Percentiles rank a stretch among this genome's conserved stretches.
Conservation (phyloP, 2,888 invertebrate genomes). For the Nebria salina region DNA sequence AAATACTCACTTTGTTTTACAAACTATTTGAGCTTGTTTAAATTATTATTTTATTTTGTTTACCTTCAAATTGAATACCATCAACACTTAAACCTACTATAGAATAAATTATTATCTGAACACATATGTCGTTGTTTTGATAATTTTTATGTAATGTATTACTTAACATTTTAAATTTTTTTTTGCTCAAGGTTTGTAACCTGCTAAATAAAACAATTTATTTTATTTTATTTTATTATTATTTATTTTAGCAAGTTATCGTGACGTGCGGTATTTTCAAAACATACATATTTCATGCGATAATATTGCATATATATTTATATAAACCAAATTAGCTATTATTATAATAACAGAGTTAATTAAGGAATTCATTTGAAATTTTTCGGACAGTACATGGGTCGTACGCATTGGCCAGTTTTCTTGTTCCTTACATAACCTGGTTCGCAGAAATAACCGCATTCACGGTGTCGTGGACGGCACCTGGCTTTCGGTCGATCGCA, state of each 20-base stretch:
- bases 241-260: not conserved
- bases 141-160: not conserved
- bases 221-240: not conserved
- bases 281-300: not conserved
- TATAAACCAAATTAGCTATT: not conserved
- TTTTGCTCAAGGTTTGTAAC: not conserved
- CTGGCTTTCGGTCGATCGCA: constrained; percentile 13
- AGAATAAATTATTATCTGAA: too few relatives aligned
- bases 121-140: not conserved
- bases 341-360: not conserved
- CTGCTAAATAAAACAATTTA: not conserved
- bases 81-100: too few relatives aligned
- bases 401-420: constrained; percentile 45
- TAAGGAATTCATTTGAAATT: not conserved
- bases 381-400: constrained; percentile 35
- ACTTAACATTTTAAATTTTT: not conserved
- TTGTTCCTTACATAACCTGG: constrained; percentile 41
- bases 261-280: not conserved
- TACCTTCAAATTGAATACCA: too few relatives aligned
- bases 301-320: not conserved
- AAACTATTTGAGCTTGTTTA: too few relatives aligned
- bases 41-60: too few relatives aligned
- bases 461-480: constrained; percentile 5
- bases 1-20: too few relatives aligned
- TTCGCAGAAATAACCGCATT: constrained; percentile 48